These are phyloP conservation scores for Drosophila malerkotliana DNA, from an alignment of 1,140 invertebrate species.

Conservation along the genomic window DNA sequence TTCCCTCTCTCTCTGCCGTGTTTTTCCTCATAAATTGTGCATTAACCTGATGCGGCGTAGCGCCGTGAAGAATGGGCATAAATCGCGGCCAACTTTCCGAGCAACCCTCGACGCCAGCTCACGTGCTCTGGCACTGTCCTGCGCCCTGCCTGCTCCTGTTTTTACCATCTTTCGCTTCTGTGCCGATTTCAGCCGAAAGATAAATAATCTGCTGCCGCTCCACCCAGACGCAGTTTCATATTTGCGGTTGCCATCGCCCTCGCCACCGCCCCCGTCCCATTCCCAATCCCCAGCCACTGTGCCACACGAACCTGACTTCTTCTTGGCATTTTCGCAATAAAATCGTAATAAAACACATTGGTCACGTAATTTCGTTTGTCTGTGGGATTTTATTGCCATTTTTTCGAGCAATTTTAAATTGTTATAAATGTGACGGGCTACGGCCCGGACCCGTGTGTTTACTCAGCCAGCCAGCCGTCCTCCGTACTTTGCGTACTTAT, in stretches of 20 bases:
- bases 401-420: conserved; percentile 82
- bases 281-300: not conserved
- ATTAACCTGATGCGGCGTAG: conserved; percentile 78
- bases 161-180: conserved; percentile 65
- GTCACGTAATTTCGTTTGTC: conserved; percentile 84
- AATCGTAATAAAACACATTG: conserved; percentile 84
- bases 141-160: conserved; percentile 20
- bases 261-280: not conserved
- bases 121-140: conserved; percentile 47
- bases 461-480: conserved; percentile 23
- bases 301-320: conserved; percentile 62
- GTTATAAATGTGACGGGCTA: conserved; percentile 79
- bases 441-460: conserved; percentile 67
- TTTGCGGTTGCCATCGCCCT: conserved; percentile 61
- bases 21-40: conserved; percentile 68
- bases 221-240: conserved; percentile 72
- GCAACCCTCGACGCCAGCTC: conserved; percentile 68
- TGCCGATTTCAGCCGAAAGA: conserved; percentile 79
- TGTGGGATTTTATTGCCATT: conserved; percentile 84
- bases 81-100: conserved; percentile 54
- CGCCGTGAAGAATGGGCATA: conserved; percentile 53
- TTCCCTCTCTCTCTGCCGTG: conserved; percentile 5
- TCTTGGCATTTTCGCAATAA: conserved; percentile 82
- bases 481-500: conserved; percentile 57
- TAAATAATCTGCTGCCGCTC: conserved; percentile 74